Evolutionary conservation across 2,113 vertebrate species (phyloP), one percentile per base, ranked within the genome.

Genomic region (Microcebus murinus): DNA sequence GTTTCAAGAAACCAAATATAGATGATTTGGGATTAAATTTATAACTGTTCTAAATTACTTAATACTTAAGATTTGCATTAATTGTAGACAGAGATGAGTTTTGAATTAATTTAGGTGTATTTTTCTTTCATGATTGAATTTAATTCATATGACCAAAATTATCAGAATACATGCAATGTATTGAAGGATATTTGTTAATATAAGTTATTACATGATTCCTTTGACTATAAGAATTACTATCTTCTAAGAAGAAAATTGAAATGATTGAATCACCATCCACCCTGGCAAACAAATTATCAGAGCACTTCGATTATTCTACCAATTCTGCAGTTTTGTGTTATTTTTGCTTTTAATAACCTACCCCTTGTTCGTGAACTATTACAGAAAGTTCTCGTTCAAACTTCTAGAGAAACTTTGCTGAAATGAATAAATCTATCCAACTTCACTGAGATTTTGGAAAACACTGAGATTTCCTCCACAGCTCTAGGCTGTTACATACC

Each of bases 261-360:
- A 21, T 55, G n/a, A 81, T 39, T 81, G 8, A 63, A 57, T 63
- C n/a, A 27, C 70, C 21, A 0, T 76, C 73, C 31, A 50, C 36
- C 61, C 71, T 61, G 17, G 57, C 42, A 84, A 31, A 27, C 80
- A 80, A 76, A 57, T 82, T 34, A 84, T 92, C 76, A 68, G 29
- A 84, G 48, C 15, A 36, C 57, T 67, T 77, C 36, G n/a, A 14
- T 81, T 88, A 77, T 65, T 91, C 74, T 39, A 34, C 31, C 17
- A 36, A 36, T 91, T 88, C 34, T 91, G 36, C 29, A 27, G 17
- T 76, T 79, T 96, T 31, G 1, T 63, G 6, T 68, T 95, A 27
- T 42, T 87, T 85, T 93, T 39, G 9, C 39, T 91, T 96, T 96
- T 81, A 91, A 89, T 93, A 77, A 50, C 82, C 9, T n/a, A 73